Conservation (phyloP, 2,888 invertebrate genomes). For the Dryobotodes eremita region DNA sequence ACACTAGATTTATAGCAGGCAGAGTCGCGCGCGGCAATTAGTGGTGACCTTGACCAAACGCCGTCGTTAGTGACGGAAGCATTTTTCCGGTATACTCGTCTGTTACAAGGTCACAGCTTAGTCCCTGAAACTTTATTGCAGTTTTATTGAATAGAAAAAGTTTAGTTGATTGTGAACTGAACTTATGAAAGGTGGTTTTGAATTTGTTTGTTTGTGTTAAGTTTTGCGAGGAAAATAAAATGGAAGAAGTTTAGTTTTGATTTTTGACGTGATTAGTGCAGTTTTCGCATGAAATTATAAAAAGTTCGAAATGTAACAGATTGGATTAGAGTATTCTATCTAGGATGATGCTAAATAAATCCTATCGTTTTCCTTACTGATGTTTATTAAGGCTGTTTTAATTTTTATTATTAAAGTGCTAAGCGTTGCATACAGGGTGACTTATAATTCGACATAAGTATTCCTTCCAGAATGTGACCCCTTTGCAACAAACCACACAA, state of each 20-base stretch:
- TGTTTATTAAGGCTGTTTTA: not conserved
- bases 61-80: slow-evolving; percentile 16
- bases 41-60: slow-evolving; percentile 45
- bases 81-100: slow-evolving; percentile 46
- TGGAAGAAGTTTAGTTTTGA: not conserved
- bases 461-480: not conserved
- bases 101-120: slow-evolving; percentile 15
- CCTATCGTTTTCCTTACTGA: not conserved
- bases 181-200: not conserved
- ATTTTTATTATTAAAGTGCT: not conserved
- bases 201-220: too few species aligned
- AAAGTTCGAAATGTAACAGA: not conserved
- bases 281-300: not conserved
- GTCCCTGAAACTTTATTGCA: slow-evolving; percentile 32
- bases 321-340: not conserved
- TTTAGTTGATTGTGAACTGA: not conserved
- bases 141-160: slow-evolving; percentile 1
- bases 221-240: not conserved
- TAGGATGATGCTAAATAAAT: not conserved
- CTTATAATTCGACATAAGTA: not conserved
- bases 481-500: not conserved
- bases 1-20: slow-evolving; percentile 19
- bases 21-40: slow-evolving; percentile 22
- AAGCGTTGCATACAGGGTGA: not conserved
- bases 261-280: not conserved